phyloP scores from a whole-genome alignment of 2,797 vertebrate species.

The Hydrocynus forskahlii region DNA sequence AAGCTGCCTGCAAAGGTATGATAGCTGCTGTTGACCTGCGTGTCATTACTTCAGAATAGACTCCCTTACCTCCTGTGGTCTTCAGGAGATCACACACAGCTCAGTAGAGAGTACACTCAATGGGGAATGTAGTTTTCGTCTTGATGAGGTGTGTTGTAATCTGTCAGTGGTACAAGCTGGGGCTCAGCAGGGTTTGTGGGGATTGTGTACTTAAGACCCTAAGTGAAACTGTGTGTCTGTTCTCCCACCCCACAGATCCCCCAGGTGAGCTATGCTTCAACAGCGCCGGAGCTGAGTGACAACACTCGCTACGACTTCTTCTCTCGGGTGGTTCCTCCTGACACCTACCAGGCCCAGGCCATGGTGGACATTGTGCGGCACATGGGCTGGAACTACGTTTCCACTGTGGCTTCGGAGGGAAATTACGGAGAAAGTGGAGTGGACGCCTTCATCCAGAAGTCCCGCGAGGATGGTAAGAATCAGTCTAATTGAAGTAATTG shows the following conservation, averaged over 20 bases:
- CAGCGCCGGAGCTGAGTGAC: constrained; percentile 87
- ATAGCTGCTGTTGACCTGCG: constrained; percentile 37
- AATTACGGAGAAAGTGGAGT: constrained; percentile 91
- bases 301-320: constrained; percentile 92
- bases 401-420: constrained; percentile 88
- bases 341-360: constrained; percentile 90
- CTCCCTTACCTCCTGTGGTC: constrained; percentile 15
- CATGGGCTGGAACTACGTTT: constrained; percentile 90
- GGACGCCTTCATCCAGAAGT: constrained; percentile 95
- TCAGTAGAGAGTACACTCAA: constrained; percentile 35
- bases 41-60: constrained; percentile 44
- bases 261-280: constrained; percentile 91
- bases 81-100: constrained; percentile 32
- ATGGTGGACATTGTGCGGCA: constrained; percentile 91
- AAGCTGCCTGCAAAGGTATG: constrained; percentile 24
- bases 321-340: constrained; percentile 87
- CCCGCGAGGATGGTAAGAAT: constrained; percentile 92
- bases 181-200: constrained; percentile 31
- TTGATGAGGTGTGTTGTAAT: constrained; percentile 51
- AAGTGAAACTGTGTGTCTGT: constrained; percentile 46
- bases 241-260: constrained; percentile 77
- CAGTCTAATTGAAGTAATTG: constrained; percentile 1
- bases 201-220: constrained; percentile 38
- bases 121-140: constrained; percentile 42
- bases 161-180: constrained; percentile 40